Conservation (phyloP, 2,888 invertebrate genomes). For the Pyralis farinalis region DNA sequence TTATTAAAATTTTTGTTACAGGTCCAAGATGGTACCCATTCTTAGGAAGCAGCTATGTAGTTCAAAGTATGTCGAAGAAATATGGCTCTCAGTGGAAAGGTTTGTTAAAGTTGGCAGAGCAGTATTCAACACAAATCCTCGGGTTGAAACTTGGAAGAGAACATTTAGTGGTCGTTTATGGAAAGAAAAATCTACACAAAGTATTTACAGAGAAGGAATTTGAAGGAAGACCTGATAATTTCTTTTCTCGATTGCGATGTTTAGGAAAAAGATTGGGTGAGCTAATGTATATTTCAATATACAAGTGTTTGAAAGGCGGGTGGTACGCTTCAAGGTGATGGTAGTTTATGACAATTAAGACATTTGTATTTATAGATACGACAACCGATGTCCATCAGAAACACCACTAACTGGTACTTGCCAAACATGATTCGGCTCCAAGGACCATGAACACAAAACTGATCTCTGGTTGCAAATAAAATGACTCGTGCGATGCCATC, state of each 20-base stretch:
- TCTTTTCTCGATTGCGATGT: slow-evolving; percentile 84
- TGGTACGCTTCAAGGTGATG: too few species aligned
- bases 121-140: slow-evolving; percentile 82
- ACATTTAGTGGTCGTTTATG: slow-evolving; percentile 82
- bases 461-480: too few species aligned
- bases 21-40: slow-evolving; percentile 69
- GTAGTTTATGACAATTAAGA: too few species aligned
- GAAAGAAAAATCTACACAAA: slow-evolving; percentile 82
- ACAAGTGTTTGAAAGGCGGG: too few species aligned
- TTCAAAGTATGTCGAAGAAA: slow-evolving; percentile 38
- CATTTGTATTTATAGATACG: too few species aligned
- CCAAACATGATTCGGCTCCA: too few species aligned
- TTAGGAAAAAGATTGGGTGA: slow-evolving; percentile 85
- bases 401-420: too few species aligned
- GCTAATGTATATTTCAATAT: too few species aligned
- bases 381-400: too few species aligned
- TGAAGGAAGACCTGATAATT: slow-evolving; percentile 86
- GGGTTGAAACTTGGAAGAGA: slow-evolving; percentile 84
- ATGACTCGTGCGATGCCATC: too few species aligned
- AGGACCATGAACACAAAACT: too few species aligned
- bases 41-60: slow-evolving; percentile 48
- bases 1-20: slow-evolving; percentile 39
- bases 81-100: slow-evolving; percentile 80
- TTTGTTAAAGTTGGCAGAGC: slow-evolving; percentile 76
- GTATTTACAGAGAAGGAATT: slow-evolving; percentile 83